phyloP scores from a whole-genome alignment of 2,888 invertebrate genomes.

The Idaea dimidiata region DNA sequence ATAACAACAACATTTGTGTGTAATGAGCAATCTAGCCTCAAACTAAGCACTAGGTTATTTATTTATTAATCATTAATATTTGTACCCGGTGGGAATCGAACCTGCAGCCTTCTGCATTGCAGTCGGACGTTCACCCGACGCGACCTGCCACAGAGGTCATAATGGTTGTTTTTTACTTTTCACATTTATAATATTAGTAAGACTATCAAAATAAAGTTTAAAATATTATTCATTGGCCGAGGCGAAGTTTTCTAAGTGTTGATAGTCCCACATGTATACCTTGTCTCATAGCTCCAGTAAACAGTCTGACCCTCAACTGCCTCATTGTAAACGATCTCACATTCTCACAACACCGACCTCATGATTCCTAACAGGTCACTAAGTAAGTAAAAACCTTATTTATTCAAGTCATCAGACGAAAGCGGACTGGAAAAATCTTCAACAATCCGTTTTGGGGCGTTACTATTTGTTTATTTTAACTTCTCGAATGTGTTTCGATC shows the following conservation, averaged over 20 bases:
- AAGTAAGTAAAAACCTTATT: slow-evolving; percentile 34
- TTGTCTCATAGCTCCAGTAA: neutral
- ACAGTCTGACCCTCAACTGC: neutral
- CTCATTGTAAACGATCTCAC: neutral
- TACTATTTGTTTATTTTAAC: slow-evolving; percentile 19
- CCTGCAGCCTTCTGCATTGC: too few species aligned
- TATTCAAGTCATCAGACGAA: slow-evolving; percentile 34
- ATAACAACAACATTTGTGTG: too few species aligned
- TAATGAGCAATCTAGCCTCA: too few species aligned
- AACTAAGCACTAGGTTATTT: too few species aligned
- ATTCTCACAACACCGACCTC: neutral
- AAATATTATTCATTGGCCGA: too few species aligned
- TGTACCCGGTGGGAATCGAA: too few species aligned
- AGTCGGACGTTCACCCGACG: too few species aligned
- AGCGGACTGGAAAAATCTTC: slow-evolving; percentile 32
- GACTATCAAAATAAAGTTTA: too few species aligned
- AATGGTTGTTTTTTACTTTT: too few species aligned
- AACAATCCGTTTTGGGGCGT: slow-evolving; percentile 25
- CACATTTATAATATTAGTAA: too few species aligned
- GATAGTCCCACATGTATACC: neutral
- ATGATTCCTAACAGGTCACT: slow-evolving; percentile 24
- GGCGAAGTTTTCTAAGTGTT: neutral
- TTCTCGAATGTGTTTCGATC: neutral
- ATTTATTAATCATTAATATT: too few species aligned
- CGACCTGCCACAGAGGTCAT: too few species aligned